Base-by-base conservation (phyloP, 2,888 invertebrate genomes). In the Electrophaes corylata region DNA sequence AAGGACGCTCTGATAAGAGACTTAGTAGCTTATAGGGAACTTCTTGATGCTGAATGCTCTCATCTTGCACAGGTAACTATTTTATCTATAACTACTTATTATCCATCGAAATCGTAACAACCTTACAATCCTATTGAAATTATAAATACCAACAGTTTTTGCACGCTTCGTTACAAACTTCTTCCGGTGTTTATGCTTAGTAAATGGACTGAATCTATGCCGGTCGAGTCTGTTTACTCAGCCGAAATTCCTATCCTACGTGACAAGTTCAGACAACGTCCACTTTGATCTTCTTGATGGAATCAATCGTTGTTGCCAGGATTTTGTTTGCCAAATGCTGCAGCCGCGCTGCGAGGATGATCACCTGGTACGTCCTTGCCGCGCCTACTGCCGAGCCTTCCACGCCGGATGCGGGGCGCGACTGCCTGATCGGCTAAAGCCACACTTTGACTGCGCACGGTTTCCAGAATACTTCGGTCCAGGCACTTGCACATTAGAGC, bases 21-120 rank as follows among this genome's bases (percentile, higher is more conserved):
- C 79, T 93, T 97, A 16, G 96, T 97, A 44, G 93, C 96, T 0
- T 97, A 96, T 78, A 94, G 96, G 60, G 97, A 96, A 79, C 87
- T 98, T n/a, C 95, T 98, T 5, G 98, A 98, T 79, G 96, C 96
- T 0, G 97, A 98, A 84, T 98, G 98, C 81, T 97, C 96, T 72
- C 93, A 95, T 64, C 93, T 96, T 69, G 97, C 98, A 0, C 96
- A 96, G 79, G 91, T 91, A 37, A 26, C 40, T 29, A 10, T 14
- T 29, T 29, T 40, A 1, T 0, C 14, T 4, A 5, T 37, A 37
- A 10, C 2, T 12, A n/a, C n/a, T n/a, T n/a, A n/a, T 10, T 37
- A 10, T 12, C 35, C 2, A 12, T 12, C 16, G 10, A 2, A 16
- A 16, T 2, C 8, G 0, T 16, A 16, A 8, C 37, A 8, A 6